Percentiles rank a stretch among this genome's conserved stretches.
Conservation (phyloP, 1,140 invertebrate genomes). For the Drosophila erecta region DNA sequence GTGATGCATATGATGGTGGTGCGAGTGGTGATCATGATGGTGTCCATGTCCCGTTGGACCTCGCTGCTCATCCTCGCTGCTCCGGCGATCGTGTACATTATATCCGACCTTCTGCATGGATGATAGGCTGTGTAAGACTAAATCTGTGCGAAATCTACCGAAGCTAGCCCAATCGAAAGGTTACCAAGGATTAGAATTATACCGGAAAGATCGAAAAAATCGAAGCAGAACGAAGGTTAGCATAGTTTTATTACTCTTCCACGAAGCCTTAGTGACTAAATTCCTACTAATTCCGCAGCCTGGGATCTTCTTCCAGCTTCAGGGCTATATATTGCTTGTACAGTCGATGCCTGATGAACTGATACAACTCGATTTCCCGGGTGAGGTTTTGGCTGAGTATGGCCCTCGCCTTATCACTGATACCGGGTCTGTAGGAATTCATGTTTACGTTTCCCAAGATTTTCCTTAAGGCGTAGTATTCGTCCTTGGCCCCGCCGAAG, state of each 20-base stretch:
- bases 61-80: conserved; percentile 16
- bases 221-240: conserved; percentile 53
- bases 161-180: conserved; percentile 23
- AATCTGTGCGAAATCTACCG: conserved; percentile 28
- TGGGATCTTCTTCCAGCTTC: conserved; percentile 66
- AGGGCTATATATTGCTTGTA: conserved; percentile 91
- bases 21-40: conserved; percentile 36
- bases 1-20: conserved; percentile 45
- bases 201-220: conserved; percentile 30
- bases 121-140: conserved; percentile 22
- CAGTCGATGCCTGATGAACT: conserved; percentile 93
- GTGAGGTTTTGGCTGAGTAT: conserved; percentile 93
- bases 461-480: conserved; percentile 86
- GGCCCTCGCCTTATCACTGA: conserved; percentile 92
- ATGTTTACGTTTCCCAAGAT: conserved; percentile 91
- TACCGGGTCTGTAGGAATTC: conserved; percentile 90
- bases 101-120: conserved; percentile 42
- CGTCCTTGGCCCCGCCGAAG: conserved; percentile 89
- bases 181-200: conserved; percentile 35
- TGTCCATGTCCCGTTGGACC: conserved; percentile 2
- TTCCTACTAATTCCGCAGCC: conserved; percentile 21
- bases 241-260: conserved; percentile 47
- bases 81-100: conserved; percentile 57
- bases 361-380: conserved; percentile 95
- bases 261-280: conserved; percentile 19